A percentile compares a stretch with the other conserved stretches of the same genome.
phyloP scores from a whole-genome alignment of 2,888 invertebrate species.

The Patella pellucida region DNA sequence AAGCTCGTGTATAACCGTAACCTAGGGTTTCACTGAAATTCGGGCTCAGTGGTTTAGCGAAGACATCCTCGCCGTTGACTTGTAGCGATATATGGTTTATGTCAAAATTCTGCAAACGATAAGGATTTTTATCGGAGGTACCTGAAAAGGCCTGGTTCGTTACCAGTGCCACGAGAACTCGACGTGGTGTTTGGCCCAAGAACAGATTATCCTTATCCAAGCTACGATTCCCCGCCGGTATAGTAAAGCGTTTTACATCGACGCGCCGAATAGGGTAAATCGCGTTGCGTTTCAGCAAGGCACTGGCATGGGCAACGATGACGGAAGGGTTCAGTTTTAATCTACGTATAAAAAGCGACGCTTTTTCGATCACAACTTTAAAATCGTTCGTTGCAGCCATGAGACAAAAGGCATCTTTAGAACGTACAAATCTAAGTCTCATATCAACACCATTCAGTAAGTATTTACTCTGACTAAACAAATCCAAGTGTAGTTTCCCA shows the following conservation, averaged over 20 bases:
- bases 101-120: not conserved
- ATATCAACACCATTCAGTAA: not conserved
- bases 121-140: not conserved
- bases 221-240: not conserved
- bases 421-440: not conserved
- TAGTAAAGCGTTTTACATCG: not conserved
- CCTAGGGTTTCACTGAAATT: not conserved
- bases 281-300: not conserved
- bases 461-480: slow-evolving; percentile 3
- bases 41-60: not conserved
- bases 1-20: not conserved
- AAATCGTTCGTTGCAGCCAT: not conserved
- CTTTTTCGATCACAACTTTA: not conserved
- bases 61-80: not conserved
- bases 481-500: not conserved
- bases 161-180: not conserved
- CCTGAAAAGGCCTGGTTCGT: not conserved
- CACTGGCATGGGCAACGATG: not conserved
- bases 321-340: not conserved
- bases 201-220: not conserved
- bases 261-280: not conserved
- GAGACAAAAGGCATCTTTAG: not conserved
- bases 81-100: not conserved
- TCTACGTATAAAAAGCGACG: not conserved
- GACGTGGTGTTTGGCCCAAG: not conserved